phyloP scores from a whole-genome alignment of 2,113 vertebrate genomes.

The Bos indicus region DNA sequence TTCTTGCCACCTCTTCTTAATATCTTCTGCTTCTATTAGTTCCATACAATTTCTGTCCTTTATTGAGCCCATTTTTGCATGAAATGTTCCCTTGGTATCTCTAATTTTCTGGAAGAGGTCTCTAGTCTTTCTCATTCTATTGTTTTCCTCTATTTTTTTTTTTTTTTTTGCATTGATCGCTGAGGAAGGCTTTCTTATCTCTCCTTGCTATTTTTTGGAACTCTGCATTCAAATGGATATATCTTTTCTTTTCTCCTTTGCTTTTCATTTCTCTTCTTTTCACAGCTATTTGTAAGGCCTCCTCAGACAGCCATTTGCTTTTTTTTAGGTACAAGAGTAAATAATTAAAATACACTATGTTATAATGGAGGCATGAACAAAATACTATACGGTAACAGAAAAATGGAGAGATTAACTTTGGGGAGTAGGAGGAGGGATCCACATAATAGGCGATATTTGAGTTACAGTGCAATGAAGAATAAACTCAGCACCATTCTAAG shows the following conservation, averaged over 20 bases:
- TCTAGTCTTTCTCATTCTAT: background rate
- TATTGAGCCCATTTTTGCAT: background rate
- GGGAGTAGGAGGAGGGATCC: background rate
- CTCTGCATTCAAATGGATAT: background rate
- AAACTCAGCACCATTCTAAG: background rate
- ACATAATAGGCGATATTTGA: background rate
- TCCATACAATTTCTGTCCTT: background rate
- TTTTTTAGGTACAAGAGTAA: background rate
- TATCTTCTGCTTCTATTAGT: background rate
- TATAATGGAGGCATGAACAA: background rate
- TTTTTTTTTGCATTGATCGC: rapidly evolving
- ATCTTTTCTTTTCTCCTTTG: background rate
- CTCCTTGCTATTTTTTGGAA: background rate
- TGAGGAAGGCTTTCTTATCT: background rate
- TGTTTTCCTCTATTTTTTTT: background rate
- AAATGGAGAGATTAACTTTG: background rate
- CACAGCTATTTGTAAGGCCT: background rate
- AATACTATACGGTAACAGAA: background rate
- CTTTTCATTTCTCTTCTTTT: background rate
- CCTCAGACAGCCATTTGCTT: background rate
- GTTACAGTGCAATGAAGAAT: background rate
- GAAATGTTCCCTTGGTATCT: background rate
- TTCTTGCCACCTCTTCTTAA: background rate
- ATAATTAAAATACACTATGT: background rate
- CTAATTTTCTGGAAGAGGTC: background rate